Conservation (phyloP, 2,113 vertebrate species). For the Thomomys bottae region DNA sequence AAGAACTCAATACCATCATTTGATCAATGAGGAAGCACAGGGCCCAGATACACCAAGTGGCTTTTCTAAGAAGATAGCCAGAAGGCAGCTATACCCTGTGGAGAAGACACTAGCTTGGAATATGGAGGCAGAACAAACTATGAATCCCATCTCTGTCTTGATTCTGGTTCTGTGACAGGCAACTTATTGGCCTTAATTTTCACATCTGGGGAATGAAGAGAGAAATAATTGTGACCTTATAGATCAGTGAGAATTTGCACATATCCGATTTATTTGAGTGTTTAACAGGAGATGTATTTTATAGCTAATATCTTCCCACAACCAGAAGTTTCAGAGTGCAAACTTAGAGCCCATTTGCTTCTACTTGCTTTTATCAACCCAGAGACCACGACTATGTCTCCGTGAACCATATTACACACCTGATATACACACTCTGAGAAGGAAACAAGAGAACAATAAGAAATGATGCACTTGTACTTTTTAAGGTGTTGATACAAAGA, state of each 20-base stretch:
- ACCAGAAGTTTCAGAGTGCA: neutral
- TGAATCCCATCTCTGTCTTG: neutral
- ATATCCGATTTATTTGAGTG: neutral
- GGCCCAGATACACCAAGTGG: neutral
- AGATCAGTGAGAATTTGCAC: neutral
- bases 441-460: neutral
- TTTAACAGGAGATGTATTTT: neutral
- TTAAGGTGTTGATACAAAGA: neutral
- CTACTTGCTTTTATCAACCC: neutral
- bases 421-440: neutral
- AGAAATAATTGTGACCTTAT: neutral
- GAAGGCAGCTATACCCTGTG: neutral
- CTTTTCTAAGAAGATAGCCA: neutral
- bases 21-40: slow-evolving; percentile 15
- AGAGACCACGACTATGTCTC: neutral
- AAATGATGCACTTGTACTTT: neutral
- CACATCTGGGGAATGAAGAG: neutral
- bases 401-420: neutral
- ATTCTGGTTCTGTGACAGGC: neutral
- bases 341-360: neutral
- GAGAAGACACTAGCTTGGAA: neutral
- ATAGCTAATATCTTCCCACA: neutral
- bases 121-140: neutral
- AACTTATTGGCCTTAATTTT: neutral
- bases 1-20: neutral